Base-by-base conservation (phyloP, 30 jellyfish, hydroid and myxozoan genomes). In the Phacellophora camtschatica region DNA sequence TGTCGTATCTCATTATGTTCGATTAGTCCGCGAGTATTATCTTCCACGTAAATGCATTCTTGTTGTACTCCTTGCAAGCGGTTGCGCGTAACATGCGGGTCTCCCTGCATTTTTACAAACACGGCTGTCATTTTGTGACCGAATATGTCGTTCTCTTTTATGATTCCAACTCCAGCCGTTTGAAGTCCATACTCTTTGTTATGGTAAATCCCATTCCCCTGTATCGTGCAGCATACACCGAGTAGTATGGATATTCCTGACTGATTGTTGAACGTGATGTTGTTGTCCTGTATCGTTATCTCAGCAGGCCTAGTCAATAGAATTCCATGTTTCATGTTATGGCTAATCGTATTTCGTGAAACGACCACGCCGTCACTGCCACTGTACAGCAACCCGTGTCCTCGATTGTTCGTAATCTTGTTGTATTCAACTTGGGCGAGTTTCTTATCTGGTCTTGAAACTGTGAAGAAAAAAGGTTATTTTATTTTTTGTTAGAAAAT, bases 311-410 rank as follows among this genome's bases (percentile, higher is more conserved):
- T 41, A 24, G 83, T 69, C 64, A 90, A 57, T 55, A 63, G 13
- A 37, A 90, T 68, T 5, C 97, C 97, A 57, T 90, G 96, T 37
- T 82, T 69, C 57, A 19, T 45, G 35, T 90, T 90, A 55, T 55
- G 43, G 37, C 81, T 50, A 15, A 90, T 77, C 3, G 82, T 68
- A 77, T 90, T 90, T 66, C 90, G 84, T 18, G 96, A 82, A 29
- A 84, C 68, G 72, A 90, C 97, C 20, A 90, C 87, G 0, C 97
- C 97, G 53, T 90, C 97, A 5, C 86, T 74, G 67, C 97, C 97
- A 45, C 94, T 66, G 58, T 90, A 83, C 30, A 74, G 31, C 19
- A 90, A 31, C 1, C 97, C 97, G 51, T 83, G 96, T 28, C 97
- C 96, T 2, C 86, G 82, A 58, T 90, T 90, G 59, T 79, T 69